These are phyloP conservation scores for Eledone cirrhosa DNA, from an alignment of 2,888 invertebrate species.

Conservation along the genomic window DNA sequence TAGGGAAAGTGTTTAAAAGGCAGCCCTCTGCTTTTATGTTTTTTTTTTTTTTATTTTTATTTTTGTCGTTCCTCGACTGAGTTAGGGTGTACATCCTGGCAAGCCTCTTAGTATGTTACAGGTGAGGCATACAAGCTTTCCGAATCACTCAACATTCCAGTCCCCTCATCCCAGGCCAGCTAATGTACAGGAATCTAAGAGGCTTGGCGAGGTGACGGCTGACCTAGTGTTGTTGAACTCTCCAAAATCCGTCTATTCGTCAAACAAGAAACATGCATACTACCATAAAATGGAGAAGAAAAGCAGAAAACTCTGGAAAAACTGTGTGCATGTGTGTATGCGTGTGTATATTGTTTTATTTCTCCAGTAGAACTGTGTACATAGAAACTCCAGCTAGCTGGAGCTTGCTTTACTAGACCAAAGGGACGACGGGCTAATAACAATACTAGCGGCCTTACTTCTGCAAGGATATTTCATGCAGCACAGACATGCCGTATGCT, in stretches of 20 bases:
- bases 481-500: slow-evolving; percentile 27
- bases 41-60: neutral
- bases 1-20: too few relatives aligned
- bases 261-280: slow-evolving; percentile 11
- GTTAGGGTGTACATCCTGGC: slow-evolving; percentile 19
- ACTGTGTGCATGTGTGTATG: slow-evolving; percentile 4
- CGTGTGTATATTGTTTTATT: slow-evolving; percentile 1
- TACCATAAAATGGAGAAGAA: neutral
- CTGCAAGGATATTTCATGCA: slow-evolving; percentile 25
- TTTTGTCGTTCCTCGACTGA: neutral
- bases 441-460: slow-evolving; percentile 30
- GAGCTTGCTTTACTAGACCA: slow-evolving; percentile 30
- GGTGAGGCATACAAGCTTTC: slow-evolving; percentile 11
- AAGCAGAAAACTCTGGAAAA: slow-evolving; percentile 1
- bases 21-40: neutral
- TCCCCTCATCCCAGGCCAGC: slow-evolving; percentile 24
- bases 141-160: slow-evolving; percentile 25
- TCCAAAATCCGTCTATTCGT: slow-evolving; percentile 25
- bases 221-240: slow-evolving; percentile 19
- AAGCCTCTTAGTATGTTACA: slow-evolving; percentile 19
- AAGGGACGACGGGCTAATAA: slow-evolving; percentile 20
- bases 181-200: slow-evolving; percentile 19
- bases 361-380: slow-evolving; percentile 29
- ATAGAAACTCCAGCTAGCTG: slow-evolving; percentile 24
- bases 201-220: slow-evolving; percentile 20